Evolutionary conservation across 2,797 vertebrate genomes (phyloP), one percentile per base, ranked within the genome.

Genomic region (Enteromius radiatus): DNA sequence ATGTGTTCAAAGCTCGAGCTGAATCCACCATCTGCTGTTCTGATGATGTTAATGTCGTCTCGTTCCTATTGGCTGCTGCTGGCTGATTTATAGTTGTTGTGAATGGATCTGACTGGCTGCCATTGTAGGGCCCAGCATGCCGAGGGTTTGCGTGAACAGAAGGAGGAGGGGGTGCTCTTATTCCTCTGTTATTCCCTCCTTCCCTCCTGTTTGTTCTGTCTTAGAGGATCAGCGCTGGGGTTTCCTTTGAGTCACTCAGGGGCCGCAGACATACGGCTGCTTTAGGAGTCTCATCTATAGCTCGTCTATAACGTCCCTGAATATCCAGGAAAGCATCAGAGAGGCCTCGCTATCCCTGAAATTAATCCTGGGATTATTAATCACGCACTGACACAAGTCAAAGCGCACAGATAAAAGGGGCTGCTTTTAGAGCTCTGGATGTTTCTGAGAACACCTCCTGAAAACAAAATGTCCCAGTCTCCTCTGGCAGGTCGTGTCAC

Each of bases 161-260:
- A 38, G 80, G 78, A 65, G 84, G 83, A n/a, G 63, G 83, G 77
- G 87, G 88, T 87, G 92, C 91, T 86, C 83, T 84, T 71, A 88
- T 87, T 87, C 88, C 89, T 89, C 78, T 91, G 91, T 91, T 91
- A 91, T 89, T 85, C 88, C 87, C 67, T 89, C 89, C 91, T 90
- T 80, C 79, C 73, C 63, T 76, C 82, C 80, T 75, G 83, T 79
- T 82, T 56, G 56, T 33, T 68, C 80, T 76, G 80, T 82, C 80
- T 82, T 82, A 82, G 71, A 68, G 71, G 63, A 82, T 82, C 90
- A 87, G 21, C 83, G 82, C 19, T 0, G 43, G 85, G 86, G 71
- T 82, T 82, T 82, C 80, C 71, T 76, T 82, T 82, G 70, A 82
- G 80, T 82, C 80, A 73, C 61, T 82, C 80, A 82, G 71, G 80